phyloP scores from a whole-genome alignment of 1,140 invertebrate genomes.

The Brachystomella parvula region DNA sequence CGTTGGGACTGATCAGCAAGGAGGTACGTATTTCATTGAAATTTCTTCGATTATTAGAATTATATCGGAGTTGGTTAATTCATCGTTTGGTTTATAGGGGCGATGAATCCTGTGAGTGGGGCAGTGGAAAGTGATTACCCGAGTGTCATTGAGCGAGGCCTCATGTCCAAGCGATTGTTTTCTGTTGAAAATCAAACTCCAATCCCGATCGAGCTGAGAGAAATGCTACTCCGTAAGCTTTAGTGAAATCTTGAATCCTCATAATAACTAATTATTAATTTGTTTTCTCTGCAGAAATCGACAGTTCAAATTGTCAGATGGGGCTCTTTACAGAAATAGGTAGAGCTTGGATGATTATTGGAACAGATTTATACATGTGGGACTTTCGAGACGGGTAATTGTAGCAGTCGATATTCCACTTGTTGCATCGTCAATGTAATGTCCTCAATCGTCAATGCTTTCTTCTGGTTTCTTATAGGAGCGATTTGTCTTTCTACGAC shows the following conservation, averaged over 20 bases:
- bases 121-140: conserved; percentile 85
- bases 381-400: conserved; percentile 75
- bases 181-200: conserved; percentile 73
- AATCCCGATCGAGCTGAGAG: conserved; percentile 81
- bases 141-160: conserved; percentile 55
- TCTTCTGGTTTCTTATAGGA: conserved; percentile 15
- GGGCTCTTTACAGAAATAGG: conserved; percentile 92
- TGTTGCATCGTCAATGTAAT: too few relatives aligned
- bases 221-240: conserved; percentile 88
- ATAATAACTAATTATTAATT: too few relatives aligned
- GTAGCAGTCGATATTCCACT: conserved; percentile 6
- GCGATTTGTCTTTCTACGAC: conserved; percentile 33
- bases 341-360: conserved; percentile 93
- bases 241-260: conserved; percentile 33
- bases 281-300: conserved; percentile 28
- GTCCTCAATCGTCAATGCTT: neutral
- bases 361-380: conserved; percentile 97
- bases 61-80: neutral
- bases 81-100: neutral
- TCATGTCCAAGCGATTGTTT: conserved; percentile 66
- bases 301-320: conserved; percentile 50
- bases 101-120: conserved; percentile 65
- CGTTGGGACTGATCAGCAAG: neutral
- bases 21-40: neutral
- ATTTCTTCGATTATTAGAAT: neutral